Percentiles rank a stretch among this genome's conserved stretches.
Conservation (phyloP, 2,888 invertebrate species). For the Drosophila meridiana region DNA sequence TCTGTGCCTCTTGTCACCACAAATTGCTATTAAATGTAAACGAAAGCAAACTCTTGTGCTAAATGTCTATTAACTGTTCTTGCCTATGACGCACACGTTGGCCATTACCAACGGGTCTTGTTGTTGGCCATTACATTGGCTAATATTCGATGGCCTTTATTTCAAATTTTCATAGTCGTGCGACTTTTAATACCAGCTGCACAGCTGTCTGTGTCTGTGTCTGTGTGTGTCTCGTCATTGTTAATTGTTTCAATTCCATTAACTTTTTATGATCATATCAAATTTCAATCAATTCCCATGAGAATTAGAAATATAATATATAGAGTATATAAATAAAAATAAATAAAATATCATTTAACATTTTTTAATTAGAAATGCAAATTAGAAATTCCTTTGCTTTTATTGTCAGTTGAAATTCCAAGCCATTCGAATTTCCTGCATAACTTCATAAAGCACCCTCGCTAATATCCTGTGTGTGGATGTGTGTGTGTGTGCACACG, state of each 20-base stretch:
- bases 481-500: neutral
- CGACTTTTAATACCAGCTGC: slow-evolving; percentile 43
- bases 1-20: slow-evolving; percentile 29
- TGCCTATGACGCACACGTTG: slow-evolving; percentile 56
- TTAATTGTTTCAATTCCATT: slow-evolving; percentile 1
- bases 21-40: slow-evolving; percentile 50
- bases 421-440: slow-evolving; percentile 6
- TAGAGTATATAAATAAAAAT: neutral
- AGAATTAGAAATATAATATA: neutral
- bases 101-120: slow-evolving; percentile 16
- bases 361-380: neutral
- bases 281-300: slow-evolving; percentile 39
- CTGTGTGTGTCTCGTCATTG: neutral
- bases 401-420: neutral
- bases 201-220: slow-evolving; percentile 33
- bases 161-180: slow-evolving; percentile 53
- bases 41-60: slow-evolving; percentile 48
- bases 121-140: slow-evolving; percentile 11
- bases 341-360: neutral
- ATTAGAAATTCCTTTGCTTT: neutral
- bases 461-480: slow-evolving; percentile 8
- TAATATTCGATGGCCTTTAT: slow-evolving; percentile 43
- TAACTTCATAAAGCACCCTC: slow-evolving; percentile 8
- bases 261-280: neutral
- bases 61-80: slow-evolving; percentile 23